Evolutionary conservation across 2,797 vertebrate genomes (phyloP).

Genomic region (Anguilla marmorata): DNA sequence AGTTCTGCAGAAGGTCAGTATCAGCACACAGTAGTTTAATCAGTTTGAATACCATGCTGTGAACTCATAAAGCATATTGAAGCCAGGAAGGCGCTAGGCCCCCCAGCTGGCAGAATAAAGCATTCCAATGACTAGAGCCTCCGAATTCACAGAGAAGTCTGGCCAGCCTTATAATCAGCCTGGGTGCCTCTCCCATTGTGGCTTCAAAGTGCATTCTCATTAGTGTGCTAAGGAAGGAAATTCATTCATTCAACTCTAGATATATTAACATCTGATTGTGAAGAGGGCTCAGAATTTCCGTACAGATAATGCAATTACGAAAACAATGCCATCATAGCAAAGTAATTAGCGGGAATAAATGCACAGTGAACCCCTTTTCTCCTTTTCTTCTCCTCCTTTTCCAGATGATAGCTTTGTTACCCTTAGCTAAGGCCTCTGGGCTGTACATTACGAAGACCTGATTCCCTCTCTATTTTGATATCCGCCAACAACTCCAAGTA

Average conservation of each 20-base stretch:
- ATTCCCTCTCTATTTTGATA: not conserved
- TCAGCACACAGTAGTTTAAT: not conserved
- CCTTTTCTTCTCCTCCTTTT: not conserved
- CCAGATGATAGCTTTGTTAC: not conserved
- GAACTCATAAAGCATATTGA: not conserved
- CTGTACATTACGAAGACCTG: not conserved
- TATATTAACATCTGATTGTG: not conserved
- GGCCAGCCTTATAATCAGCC: not conserved
- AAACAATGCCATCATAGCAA: not conserved
- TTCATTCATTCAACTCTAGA: not conserved
- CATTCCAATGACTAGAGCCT: not conserved
- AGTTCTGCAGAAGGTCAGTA: not conserved
- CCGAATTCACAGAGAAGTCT: not conserved
- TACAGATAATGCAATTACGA: slow-evolving; percentile 8
- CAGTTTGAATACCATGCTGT: not conserved
- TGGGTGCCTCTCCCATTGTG: not conserved
- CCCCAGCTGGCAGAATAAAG: not conserved
- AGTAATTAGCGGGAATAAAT: not conserved
- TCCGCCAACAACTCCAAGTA: not conserved
- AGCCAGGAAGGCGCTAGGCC: not conserved
- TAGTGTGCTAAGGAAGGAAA: not conserved
- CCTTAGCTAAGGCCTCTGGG: not conserved
- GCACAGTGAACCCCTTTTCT: not conserved
- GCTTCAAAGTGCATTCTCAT: not conserved
- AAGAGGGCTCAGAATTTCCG: not conserved